Percentiles rank a stretch among this genome's conserved stretches.
Conservation (phyloP, 1,140 invertebrate genomes). For the Apocrypta bakeri region DNA sequence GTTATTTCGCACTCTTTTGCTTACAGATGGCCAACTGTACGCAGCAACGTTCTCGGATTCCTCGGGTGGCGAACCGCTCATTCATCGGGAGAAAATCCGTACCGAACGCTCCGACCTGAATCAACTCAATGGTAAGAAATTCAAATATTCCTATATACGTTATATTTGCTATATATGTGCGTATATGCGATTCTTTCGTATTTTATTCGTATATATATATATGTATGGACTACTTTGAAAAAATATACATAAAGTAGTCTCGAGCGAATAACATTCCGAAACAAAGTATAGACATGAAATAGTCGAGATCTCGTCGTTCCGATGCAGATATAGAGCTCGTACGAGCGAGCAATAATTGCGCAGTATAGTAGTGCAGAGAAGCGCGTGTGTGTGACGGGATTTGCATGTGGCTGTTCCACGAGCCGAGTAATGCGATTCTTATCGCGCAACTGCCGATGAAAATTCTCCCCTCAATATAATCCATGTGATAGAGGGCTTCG, state of each 20-base stretch:
- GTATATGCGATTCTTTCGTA: not conserved
- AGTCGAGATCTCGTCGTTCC: not conserved
- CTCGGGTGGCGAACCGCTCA: constrained; percentile 92
- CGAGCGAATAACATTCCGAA: too few species aligned
- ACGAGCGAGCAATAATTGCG: not conserved
- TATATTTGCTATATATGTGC: not conserved
- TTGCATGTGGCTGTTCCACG: not conserved
- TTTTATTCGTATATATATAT: not conserved
- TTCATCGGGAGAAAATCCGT: constrained; percentile 89
- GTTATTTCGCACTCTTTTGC: not conserved
- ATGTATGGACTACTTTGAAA: too few species aligned
- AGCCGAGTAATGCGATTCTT: constrained; percentile 31
- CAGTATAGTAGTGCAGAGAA: not conserved
- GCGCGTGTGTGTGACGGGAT: not conserved
- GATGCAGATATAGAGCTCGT: not conserved
- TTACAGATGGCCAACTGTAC: constrained; percentile 88
- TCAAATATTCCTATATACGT: too few species aligned
- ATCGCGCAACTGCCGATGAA: constrained; percentile 33
- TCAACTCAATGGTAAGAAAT: constrained; percentile 80
- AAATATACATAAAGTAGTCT: too few species aligned
- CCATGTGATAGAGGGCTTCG: not conserved
- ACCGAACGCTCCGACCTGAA: constrained; percentile 89
- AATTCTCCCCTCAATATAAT: not conserved
- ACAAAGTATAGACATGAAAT: too few species aligned
- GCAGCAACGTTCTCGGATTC: constrained; percentile 97